Evolutionary conservation across 2,797 vertebrate species (phyloP), one percentile per base, ranked within the genome.

Genomic region (Typhlichthys eigenmanni): DNA sequence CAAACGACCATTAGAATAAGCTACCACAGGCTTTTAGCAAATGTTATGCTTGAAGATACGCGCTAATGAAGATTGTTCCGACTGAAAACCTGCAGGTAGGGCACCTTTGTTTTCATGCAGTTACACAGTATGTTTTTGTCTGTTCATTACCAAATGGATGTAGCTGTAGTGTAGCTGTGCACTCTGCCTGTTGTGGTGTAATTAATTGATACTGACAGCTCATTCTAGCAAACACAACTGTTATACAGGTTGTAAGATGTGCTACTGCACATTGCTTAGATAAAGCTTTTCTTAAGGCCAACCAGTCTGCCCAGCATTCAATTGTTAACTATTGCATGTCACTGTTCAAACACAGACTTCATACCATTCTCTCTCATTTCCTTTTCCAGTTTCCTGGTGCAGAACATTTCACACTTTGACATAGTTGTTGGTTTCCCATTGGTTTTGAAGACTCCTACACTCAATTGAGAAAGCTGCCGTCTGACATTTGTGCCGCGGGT

Each of bases 41-140:
- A 53, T 32, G 34, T 14, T 55, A 24, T 43, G 50, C 34, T 55
- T 32, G 14, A 66, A 29, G 64, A 57, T 17, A 61, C 24, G 45
- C 17, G 16, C 45, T 56, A 71, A 66, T 16, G 60, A 76, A 48
- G 52, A 50, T 59, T 74, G 73, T 78, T 85, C 66, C 71, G 80
- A 50, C 57, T 79, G 12, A 64, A 14, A 63, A 60, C 47, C 29
- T 82, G 74, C 73, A 81, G 81, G 88, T 88, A 79, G 55, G 76
- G 13, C 3, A 12, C 34, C 24, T 55, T 78, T 61, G n/a, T 64
- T 60, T 47, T 19, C 55, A 49, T 60, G 43, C 34, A 29, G 13
- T 19, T 65, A 29, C 57, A 2, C 13, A 3, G 46, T 52, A 49
- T 53, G 46, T 55, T 13, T 29, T 16, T 38, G 17, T 34, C 11